phyloP scores from a whole-genome alignment of 2,113 vertebrate species.

The Alethe castanea region DNA sequence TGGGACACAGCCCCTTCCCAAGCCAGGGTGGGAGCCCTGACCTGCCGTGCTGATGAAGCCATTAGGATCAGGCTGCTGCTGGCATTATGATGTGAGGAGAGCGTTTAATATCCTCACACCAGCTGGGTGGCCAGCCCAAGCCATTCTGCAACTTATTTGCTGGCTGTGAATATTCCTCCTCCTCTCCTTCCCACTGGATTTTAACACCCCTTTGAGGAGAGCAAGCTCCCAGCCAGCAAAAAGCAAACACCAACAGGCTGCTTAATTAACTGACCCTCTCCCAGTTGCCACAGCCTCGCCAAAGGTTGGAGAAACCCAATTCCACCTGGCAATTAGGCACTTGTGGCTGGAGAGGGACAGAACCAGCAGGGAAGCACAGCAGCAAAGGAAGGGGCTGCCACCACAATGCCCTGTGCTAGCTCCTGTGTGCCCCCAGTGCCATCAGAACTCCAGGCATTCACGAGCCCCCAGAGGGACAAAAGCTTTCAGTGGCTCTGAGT shows the following conservation, averaged over 20 bases:
- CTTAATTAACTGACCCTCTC: slow-evolving; percentile 16
- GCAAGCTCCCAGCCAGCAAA: not conserved
- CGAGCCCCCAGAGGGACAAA: not conserved
- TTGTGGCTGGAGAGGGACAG: accelerated
- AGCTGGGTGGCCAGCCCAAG: slow-evolving; percentile 17
- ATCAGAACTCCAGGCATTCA: not conserved
- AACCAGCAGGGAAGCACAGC: not conserved
- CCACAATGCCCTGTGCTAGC: not conserved
- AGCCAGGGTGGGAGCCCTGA: not conserved
- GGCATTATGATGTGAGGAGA: not conserved
- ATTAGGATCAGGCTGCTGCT: not conserved
- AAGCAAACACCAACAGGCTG: not conserved
- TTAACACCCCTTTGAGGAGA: not conserved
- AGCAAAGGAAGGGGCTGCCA: not conserved
- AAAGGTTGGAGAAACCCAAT: not conserved
- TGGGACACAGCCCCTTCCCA: not conserved
- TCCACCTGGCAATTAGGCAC: not conserved
- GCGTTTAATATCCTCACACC: not conserved
- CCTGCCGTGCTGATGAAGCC: not conserved
- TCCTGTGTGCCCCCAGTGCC: not conserved
- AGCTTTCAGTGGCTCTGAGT: not conserved
- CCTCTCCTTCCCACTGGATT: slow-evolving; percentile 10
- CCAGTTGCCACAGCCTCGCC: not conserved
- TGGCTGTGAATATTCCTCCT: not conserved
- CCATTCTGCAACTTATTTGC: not conserved